Percentiles rank a stretch among this genome's conserved stretches.
Conservation (phyloP, 2,888 invertebrate genomes). For the Galerucella nymphaeae region DNA sequence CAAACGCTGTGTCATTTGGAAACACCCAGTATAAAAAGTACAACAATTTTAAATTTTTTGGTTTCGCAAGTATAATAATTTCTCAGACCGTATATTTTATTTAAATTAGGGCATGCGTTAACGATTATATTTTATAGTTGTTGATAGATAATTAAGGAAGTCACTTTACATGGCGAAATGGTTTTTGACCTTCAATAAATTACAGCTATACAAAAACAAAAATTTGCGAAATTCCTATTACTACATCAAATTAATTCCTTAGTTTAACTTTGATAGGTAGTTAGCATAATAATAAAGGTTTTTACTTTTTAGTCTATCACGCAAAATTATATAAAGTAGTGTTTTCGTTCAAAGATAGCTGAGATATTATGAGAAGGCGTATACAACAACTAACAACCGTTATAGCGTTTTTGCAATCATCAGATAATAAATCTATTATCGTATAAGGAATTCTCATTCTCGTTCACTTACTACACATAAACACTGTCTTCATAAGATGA, state of each 20-base stretch:
- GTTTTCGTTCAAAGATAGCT: not conserved
- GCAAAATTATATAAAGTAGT: not conserved
- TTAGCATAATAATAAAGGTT: conserved; percentile 12
- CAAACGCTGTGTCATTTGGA: no score
- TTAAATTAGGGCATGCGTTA: conserved; percentile 2
- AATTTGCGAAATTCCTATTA: conserved; percentile 11
- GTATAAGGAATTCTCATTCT: no score
- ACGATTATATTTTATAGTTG: conserved; percentile 8
- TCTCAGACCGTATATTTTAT: not conserved
- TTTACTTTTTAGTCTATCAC: not conserved
- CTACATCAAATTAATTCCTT: conserved; percentile 11
- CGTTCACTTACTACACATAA: no score
- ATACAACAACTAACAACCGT: not conserved
- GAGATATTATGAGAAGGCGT: no score
- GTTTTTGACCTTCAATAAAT: conserved; percentile 15
- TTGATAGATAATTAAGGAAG: conserved; percentile 17
- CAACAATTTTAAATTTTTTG: not conserved
- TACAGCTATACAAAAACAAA: not conserved
- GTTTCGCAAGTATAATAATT: not conserved
- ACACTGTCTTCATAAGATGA: no score
- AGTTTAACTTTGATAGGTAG: conserved; percentile 1
- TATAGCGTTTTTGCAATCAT: not conserved
- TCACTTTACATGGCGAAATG: conserved; percentile 10
- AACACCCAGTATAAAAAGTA: no score
- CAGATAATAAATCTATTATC: no score